phyloP scores from a whole-genome alignment of 2,797 vertebrate genomes.

The Trichosurus vulpecula region DNA sequence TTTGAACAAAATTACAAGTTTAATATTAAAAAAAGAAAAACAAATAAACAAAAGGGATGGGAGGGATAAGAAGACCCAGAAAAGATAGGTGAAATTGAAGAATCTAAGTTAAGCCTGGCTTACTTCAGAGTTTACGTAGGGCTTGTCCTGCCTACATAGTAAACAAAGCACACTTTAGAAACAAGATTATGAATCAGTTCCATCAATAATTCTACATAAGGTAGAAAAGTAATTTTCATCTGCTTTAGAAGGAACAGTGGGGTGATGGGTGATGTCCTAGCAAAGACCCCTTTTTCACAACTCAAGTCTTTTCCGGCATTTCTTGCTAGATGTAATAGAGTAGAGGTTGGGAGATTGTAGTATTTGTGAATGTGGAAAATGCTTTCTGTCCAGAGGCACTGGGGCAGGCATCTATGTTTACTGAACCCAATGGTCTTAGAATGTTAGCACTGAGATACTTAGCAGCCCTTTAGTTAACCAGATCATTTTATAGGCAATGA shows the following conservation, averaged over 20 bases:
- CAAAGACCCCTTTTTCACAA: background rate
- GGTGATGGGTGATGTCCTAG: no score
- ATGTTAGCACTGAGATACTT: background rate
- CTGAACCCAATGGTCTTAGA: background rate
- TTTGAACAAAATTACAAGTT: slow-evolving; percentile 83
- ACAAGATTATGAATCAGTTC: background rate
- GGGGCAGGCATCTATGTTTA: background rate
- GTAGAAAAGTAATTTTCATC: background rate
- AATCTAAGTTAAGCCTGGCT: background rate
- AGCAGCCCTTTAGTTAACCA: background rate
- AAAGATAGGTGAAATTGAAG: background rate
- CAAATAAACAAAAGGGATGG: background rate
- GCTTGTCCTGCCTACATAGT: background rate
- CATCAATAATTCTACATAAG: background rate
- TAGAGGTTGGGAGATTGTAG: background rate
- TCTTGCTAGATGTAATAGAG: background rate
- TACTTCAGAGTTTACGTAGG: background rate
- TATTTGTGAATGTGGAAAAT: background rate
- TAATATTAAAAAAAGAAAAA: slow-evolving; percentile 73
- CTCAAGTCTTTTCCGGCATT: background rate
- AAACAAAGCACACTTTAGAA: background rate
- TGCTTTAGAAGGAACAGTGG: background rate
- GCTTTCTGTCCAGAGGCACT: background rate
- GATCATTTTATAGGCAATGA: background rate
- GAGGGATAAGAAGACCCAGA: background rate